phyloP scores from a whole-genome alignment of 2,797 vertebrate species.

The Amphiprion clarkii region DNA sequence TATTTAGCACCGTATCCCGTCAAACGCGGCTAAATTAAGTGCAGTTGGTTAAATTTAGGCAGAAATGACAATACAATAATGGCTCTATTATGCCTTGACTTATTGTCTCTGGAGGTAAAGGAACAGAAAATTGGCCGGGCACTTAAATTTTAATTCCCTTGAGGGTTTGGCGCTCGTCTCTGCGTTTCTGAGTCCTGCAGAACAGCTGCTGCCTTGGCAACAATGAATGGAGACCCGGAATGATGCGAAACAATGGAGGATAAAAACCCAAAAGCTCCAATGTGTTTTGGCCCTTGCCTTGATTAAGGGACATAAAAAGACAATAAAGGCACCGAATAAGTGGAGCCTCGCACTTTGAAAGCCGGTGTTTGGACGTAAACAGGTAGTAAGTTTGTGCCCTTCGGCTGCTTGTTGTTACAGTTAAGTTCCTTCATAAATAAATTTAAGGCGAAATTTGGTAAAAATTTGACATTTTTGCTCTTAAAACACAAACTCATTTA shows the following conservation, averaged over 20 bases:
- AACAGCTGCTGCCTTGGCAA: constrained; percentile 77
- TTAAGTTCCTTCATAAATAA: too few species aligned
- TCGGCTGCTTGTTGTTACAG: constrained; percentile 11
- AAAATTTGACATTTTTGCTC: too few species aligned
- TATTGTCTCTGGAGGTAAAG: constrained; percentile 69
- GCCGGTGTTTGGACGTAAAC: constrained; percentile 24
- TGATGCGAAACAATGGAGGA: constrained; percentile 62
- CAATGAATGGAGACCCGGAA: constrained; percentile 64
- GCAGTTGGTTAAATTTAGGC: constrained; percentile 65
- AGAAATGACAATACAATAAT: constrained; percentile 69
- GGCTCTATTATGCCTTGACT: constrained; percentile 67
- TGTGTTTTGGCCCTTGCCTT: constrained; percentile 44
- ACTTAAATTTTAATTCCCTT: constrained; percentile 68
- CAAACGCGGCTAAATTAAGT: constrained; percentile 49
- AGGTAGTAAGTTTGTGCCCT: constrained; percentile 21
- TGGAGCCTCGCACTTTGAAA: not conserved
- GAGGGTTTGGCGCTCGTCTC: constrained; percentile 61
- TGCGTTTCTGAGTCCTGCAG: constrained; percentile 50
- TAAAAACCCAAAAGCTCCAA: constrained; percentile 53
- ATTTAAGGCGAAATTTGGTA: too few species aligned
- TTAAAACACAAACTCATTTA: too few species aligned
- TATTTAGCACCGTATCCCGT: constrained; percentile 27
- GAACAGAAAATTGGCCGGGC: constrained; percentile 66
- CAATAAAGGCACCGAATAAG: constrained; percentile 34
- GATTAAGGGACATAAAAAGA: constrained; percentile 56